Evolutionary conservation across 2,888 invertebrate species (phyloP), one percentile per base, ranked within the genome.

Genomic region (Phyllotreta striolata): DNA sequence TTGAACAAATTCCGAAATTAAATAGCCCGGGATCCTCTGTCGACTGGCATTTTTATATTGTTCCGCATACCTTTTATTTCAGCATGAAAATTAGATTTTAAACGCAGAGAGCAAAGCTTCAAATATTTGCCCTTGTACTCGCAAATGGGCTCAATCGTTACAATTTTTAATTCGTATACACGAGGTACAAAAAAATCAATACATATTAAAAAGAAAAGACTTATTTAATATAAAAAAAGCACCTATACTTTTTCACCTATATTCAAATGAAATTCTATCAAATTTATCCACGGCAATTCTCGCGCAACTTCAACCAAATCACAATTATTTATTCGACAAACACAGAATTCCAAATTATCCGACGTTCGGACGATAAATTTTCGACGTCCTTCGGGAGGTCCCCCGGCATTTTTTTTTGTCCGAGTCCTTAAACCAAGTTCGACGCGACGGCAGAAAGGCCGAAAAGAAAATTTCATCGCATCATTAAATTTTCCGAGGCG

Each of bases 401-500:
- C 24, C 4, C 24, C 24, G 2, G 5, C 7, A 13, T 13, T 47
- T 47, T 14, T 24, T 9, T 38, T 35, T 13, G 12, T 44, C 41
- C 9, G 10, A 43, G 59, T 39, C 51, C 59, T 59, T 59, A 52
- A 52, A 59, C 59, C 43, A 59, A 59, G 41, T 59, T 40, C 47
- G 57, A 9, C 43, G 49, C 58, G 37, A 62, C 54, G 24, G 43
- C 40, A 13, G 40, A 49, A 47, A 61, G 44, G 61, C 61, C 64
- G 57, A 61, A 56, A 49, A 57, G 57, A 61, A 58, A 63, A 62
- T 68, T 68, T 59, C 35, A 62, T 62, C 68, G 68, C 62, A 52
- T 66, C 68, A 66, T 68, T 68, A 64, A 66, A 66, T 64, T 62
- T 66, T 56, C 57, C 60, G 14, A 60, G 46, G 52, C 60, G 57